Base-by-base conservation (phyloP, 2,888 invertebrate genomes). In the Leptinotarsa peninsularis region DNA sequence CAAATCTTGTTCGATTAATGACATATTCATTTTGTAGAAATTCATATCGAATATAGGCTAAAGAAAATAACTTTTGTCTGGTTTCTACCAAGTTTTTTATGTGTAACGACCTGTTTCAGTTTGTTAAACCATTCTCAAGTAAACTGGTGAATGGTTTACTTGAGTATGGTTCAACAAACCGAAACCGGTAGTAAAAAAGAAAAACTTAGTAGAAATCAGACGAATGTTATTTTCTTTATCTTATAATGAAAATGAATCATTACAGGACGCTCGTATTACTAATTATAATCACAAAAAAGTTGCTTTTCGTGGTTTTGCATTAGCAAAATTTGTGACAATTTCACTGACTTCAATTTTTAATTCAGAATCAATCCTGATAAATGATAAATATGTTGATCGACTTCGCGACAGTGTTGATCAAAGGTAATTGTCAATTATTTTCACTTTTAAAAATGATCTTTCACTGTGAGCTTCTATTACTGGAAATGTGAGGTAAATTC, bases 391-490 rank as follows among this genome's bases (percentile, higher is more conserved):
- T 50, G 50, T 15, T 17, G 15, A 50, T 50, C 50, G 14, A 50
- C 50, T 50, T 50, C n/a, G 63, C 33, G 33, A 63, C 63, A 63
- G n/a, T 27, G 63, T n/a, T 63, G 18, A 27, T 27, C 23, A 17
- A 23, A 66, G 27, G 23, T 21, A 21, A 27, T 66, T 66, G 27
- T 27, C 23, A 66, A 18, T 21, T 66, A 21, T 66, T 66, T n/a
- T 66, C 13, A 27, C 13, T 66, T 66, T 27, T 13, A 10, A 66
- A 66, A 66, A 66, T 5, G 66, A 66, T 7, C 13, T 27, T 43
- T 66, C 66, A 21, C 66, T n/a, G 13, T 66, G 27, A 15, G 66
- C 66, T 17, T 18, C 66, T n/a, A 21, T 66, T 27, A 66, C 27
- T 50, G 50, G 50, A 50, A 50, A 17, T 50, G 50, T 50, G 14